Percentiles rank a stretch among this genome's conserved stretches.
Evolutionary conservation across 2,888 invertebrate genomes (phyloP).

Genomic region (Chirona hameri): DNA sequence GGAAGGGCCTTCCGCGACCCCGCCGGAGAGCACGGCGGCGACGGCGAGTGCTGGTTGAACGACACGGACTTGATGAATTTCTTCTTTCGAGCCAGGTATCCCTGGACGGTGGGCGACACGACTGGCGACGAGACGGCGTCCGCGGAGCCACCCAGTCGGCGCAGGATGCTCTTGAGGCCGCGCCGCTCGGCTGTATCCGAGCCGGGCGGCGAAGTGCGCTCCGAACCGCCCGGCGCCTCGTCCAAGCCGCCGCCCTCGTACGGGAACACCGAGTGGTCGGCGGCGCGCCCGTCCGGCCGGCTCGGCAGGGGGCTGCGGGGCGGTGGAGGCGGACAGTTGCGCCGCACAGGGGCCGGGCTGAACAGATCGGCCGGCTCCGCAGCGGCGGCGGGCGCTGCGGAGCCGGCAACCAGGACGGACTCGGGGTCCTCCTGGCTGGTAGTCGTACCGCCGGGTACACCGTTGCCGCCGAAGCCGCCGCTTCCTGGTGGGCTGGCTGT

Average conservation of each 20-base stretch:
- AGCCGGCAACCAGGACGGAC: background rate
- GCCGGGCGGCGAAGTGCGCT: conserved; percentile 42
- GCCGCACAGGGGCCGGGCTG: too few relatives aligned
- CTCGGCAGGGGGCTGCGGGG: background rate
- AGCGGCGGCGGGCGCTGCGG: background rate
- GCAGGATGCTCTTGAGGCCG: conserved; percentile 78
- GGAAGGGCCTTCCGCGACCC: conserved; percentile 52
- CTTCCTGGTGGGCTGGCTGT: background rate
- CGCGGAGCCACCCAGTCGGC: conserved; percentile 66
- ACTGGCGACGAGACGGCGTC: conserved; percentile 41
- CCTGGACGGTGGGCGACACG: conserved; percentile 66
- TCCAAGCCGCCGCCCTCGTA: background rate
- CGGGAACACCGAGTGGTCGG: background rate
- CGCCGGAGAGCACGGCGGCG: conserved; percentile 72
- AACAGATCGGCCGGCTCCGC: background rate
- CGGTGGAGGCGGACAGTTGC: too few relatives aligned
- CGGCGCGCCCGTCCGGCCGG: background rate
- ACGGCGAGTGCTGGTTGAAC: conserved; percentile 70
- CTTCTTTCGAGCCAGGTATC: conserved; percentile 73
- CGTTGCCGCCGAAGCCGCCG: too few relatives aligned
- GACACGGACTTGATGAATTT: conserved; percentile 85
- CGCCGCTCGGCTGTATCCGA: conserved; percentile 79
- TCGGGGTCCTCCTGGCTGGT: background rate
- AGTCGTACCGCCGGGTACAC: too few relatives aligned
- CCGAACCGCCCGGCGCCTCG: background rate